These are phyloP conservation scores for Lithobates sylvaticus DNA, from an alignment of 2,797 vertebrate genomes.

Conservation along the genomic window DNA sequence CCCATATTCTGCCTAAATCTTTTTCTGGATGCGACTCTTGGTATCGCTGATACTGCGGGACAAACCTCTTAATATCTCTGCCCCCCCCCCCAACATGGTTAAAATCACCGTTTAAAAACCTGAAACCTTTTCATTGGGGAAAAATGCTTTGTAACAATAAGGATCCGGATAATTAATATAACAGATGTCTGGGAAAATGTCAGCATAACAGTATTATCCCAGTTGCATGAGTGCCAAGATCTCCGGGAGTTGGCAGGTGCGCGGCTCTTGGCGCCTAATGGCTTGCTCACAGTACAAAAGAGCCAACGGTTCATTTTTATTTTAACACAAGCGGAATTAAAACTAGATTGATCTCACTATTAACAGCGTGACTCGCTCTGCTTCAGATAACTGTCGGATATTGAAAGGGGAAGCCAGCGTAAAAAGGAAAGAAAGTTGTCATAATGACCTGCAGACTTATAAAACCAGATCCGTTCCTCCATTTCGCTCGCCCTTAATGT, in stretches of 20 bases:
- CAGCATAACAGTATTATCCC: slow-evolving; percentile 34
- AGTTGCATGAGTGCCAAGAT: slow-evolving; percentile 14
- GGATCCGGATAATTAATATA: slow-evolving; percentile 54
- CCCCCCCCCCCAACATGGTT: not conserved
- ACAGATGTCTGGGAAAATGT: slow-evolving; percentile 50
- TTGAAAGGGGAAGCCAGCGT: too few relatives aligned
- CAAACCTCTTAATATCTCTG: slow-evolving; percentile 12
- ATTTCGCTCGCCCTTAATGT: too few relatives aligned
- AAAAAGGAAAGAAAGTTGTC: too few relatives aligned
- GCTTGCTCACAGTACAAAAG: slow-evolving; percentile 8
- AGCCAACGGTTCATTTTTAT: slow-evolving; percentile 13
- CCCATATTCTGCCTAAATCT: not conserved
- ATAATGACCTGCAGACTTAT: too few relatives aligned
- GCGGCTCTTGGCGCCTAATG: slow-evolving; percentile 29
- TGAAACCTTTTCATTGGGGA: slow-evolving; percentile 36
- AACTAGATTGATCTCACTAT: slow-evolving; percentile 10
- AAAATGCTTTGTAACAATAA: slow-evolving; percentile 52
- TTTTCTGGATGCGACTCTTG: not conserved
- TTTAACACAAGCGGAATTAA: slow-evolving; percentile 37
- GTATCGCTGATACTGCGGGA: not conserved
- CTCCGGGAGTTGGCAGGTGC: slow-evolving; percentile 40
- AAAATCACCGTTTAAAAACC: not conserved
- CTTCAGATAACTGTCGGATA: not conserved
- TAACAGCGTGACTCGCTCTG: not conserved
- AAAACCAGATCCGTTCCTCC: too few relatives aligned